Conservation (phyloP, 2,113 vertebrate genomes). For the Menidia beryllina region DNA sequence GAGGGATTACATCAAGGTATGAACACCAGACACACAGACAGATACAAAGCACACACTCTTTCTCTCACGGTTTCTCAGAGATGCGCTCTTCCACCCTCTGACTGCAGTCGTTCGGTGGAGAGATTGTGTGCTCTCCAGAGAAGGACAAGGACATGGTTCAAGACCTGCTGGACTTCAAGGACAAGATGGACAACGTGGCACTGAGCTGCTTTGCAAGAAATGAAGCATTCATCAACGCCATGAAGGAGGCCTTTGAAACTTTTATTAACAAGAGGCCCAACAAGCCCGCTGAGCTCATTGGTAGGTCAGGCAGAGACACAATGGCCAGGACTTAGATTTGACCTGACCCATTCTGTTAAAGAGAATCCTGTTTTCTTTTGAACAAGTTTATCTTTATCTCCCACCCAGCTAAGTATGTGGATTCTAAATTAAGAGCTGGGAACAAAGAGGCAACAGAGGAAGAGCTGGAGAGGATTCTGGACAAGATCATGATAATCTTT, state of each 20-base stretch:
- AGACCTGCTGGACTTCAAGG: conserved; percentile 97
- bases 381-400: background rate
- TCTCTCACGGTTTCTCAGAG: background rate
- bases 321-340: background rate
- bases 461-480: conserved; percentile 97
- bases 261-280: conserved; percentile 99
- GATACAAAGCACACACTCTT: background rate
- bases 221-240: conserved; percentile 97
- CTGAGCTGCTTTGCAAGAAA: conserved; percentile 95
- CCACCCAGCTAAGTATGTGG: conserved; percentile 93
- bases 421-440: conserved; percentile 96
- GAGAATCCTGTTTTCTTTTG: background rate
- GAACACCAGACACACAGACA: background rate
- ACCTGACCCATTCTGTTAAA: background rate
- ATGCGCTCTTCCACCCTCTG: background rate
- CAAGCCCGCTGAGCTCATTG: conserved; percentile 98
- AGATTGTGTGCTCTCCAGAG: conserved; percentile 98
- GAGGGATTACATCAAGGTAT: conserved; percentile 98
- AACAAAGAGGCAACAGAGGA: conserved; percentile 99
- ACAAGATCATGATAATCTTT: conserved; percentile 99
- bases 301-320: conserved; percentile 67
- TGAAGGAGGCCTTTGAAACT: conserved; percentile 99
- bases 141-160: conserved; percentile 99
- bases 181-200: conserved; percentile 98
- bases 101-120: conserved; percentile 93